A percentile compares a stretch with the other conserved stretches of the same genome.
These are phyloP conservation scores for Aphelinus atriplicis DNA, from an alignment of 1,140 invertebrate species.

Conservation along the genomic window DNA sequence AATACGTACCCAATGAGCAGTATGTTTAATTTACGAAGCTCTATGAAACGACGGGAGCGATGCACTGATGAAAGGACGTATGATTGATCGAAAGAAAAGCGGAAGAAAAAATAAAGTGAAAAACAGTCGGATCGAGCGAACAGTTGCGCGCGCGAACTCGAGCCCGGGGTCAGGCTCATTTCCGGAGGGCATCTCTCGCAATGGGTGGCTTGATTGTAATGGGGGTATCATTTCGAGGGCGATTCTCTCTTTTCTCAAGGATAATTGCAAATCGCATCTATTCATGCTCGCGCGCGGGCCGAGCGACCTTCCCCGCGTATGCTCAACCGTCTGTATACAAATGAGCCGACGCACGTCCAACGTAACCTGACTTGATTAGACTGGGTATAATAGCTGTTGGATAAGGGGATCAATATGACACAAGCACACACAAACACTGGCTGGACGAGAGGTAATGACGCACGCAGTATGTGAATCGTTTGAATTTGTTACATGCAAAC, in stretches of 20 bases:
- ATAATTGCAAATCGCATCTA: slow-evolving; percentile 63
- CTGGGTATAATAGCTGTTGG: no score
- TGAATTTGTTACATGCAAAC: no score
- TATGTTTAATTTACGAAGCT: neutral
- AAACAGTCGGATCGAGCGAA: slow-evolving; percentile 4
- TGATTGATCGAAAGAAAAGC: slow-evolving; percentile 20
- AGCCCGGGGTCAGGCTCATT: slow-evolving; percentile 36
- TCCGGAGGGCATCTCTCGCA: slow-evolving; percentile 50
- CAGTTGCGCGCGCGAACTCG: neutral
- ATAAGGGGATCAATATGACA: no score
- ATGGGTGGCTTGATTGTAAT: slow-evolving; percentile 66
- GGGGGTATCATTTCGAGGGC: slow-evolving; percentile 61
- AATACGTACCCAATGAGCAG: neutral
- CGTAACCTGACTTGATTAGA: no score
- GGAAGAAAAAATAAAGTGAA: slow-evolving; percentile 26
- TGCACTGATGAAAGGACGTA: slow-evolving; percentile 26
- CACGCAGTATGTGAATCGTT: no score
- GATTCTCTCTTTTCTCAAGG: slow-evolving; percentile 54
- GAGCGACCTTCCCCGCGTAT: slow-evolving; percentile 1
- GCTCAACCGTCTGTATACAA: neutral
- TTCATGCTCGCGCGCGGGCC: slow-evolving; percentile 47
- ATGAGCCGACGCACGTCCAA: neutral
- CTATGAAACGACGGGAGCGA: slow-evolving; percentile 9
- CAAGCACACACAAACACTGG: no score
- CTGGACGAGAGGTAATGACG: no score